Percentiles rank a stretch among this genome's conserved stretches.
These are phyloP conservation scores for Aspidiotus destructor DNA, from an alignment of 2,888 invertebrate species.

Conservation along the genomic window DNA sequence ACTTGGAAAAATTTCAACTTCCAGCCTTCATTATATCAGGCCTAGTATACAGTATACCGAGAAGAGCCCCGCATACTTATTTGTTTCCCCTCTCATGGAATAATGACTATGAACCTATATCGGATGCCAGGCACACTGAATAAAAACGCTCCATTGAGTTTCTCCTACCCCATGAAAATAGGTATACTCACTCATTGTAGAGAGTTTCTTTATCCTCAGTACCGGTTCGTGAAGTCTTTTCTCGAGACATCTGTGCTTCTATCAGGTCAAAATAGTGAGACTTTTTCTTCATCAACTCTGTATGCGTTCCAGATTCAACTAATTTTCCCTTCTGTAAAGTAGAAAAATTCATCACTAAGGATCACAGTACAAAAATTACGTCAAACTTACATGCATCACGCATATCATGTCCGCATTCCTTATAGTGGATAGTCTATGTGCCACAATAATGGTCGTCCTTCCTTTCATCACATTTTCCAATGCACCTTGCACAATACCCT, in stretches of 20 bases:
- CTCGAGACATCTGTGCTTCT: slow-evolving; percentile 47
- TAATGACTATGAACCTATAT: too few species aligned
- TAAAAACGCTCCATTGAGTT: too few species aligned
- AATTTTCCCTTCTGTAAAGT: slow-evolving; percentile 62
- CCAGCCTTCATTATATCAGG: too few species aligned
- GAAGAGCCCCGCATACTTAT: too few species aligned
- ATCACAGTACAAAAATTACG: not conserved
- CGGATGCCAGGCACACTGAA: too few species aligned
- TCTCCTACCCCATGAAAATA: too few species aligned
- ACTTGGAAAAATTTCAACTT: too few species aligned
- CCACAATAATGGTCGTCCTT: slow-evolving; percentile 44
- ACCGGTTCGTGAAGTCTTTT: not conserved
- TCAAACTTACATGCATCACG: slow-evolving; percentile 54
- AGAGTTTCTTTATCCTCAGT: not conserved
- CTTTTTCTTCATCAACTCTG: slow-evolving; percentile 53
- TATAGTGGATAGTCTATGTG: slow-evolving; percentile 44
- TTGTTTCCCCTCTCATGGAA: too few species aligned
- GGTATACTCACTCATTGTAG: too few species aligned
- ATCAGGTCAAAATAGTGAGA: slow-evolving; percentile 62
- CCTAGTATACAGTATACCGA: too few species aligned
- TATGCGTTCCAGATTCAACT: slow-evolving; percentile 64
- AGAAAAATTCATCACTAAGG: slow-evolving; percentile 11
- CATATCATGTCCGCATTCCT: slow-evolving; percentile 56
- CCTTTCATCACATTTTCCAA: slow-evolving; percentile 52
- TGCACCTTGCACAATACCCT: slow-evolving; percentile 72